Conservation (phyloP, 2,888 invertebrate species). For the Cephonodes hylas region DNA sequence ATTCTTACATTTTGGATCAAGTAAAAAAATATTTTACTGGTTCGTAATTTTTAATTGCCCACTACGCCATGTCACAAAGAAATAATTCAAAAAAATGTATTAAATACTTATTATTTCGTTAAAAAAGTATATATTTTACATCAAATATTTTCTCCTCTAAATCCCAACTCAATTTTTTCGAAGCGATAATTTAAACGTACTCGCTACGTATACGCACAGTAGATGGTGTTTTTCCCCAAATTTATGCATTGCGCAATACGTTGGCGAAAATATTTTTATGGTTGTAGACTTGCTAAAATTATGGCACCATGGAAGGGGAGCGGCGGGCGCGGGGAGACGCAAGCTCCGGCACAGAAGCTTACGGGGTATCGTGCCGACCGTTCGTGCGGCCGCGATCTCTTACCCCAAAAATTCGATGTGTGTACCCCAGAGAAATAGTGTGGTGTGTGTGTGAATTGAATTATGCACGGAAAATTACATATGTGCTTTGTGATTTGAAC, state of each 20-base stretch:
- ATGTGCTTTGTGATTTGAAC: slow-evolving; percentile 1
- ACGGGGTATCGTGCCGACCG: slow-evolving; percentile 35
- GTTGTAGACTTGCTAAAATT: slow-evolving; percentile 51
- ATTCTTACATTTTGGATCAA: no score
- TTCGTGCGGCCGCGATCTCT: not conserved
- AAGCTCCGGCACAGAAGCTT: slow-evolving; percentile 54
- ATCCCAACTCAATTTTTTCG: not conserved
- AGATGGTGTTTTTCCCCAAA: slow-evolving; percentile 18
- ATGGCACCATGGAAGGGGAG: slow-evolving; percentile 42
- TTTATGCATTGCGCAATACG: slow-evolving; percentile 70
- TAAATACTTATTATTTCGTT: no score
- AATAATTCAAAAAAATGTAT: no score
- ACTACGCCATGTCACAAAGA: no score
- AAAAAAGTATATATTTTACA: not conserved
- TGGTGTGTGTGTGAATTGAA: not conserved
- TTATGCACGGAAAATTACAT: not conserved
- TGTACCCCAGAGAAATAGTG: not conserved
- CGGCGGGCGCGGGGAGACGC: slow-evolving; percentile 38
- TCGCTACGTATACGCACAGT: not conserved
- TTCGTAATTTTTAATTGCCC: no score
- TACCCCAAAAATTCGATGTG: not conserved
- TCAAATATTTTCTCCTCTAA: not conserved
- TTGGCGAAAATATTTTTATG: slow-evolving; percentile 67
- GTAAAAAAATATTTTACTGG: no score
- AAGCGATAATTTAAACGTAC: not conserved